Conservation (phyloP, 2,797 vertebrate species). For the Siniperca obscura region DNA sequence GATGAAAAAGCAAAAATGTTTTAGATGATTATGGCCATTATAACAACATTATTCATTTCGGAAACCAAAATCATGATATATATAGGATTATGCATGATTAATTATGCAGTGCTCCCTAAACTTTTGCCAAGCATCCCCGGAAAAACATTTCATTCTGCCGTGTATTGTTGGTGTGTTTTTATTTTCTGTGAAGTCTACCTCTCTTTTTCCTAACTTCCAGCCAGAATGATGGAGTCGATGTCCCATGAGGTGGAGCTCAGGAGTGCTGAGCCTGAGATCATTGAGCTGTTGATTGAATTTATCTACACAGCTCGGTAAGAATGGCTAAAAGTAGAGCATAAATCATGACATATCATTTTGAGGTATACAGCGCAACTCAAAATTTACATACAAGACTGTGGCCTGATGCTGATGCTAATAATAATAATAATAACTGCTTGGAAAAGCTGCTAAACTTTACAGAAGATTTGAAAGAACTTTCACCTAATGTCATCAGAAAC, state of each 20-base stretch:
- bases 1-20: neutral
- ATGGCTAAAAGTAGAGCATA: neutral
- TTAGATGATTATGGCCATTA: neutral
- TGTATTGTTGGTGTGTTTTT: neutral
- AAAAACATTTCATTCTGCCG: neutral
- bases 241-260: conserved; percentile 97
- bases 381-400: neutral
- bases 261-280: conserved; percentile 96
- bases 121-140: neutral
- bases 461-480: neutral
- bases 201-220: conserved; percentile 72
- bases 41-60: neutral
- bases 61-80: neutral
- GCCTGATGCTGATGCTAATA: neutral
- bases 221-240: conserved; percentile 97
- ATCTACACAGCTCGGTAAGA: conserved; percentile 95
- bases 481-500: neutral
- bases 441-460: neutral
- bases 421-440: neutral
- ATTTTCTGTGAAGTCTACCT: neutral
- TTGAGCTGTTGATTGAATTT: conserved; percentile 96
- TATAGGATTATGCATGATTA: neutral
- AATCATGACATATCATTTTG: neutral
- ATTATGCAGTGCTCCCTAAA: neutral
- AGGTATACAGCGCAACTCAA: neutral